Conservation (phyloP, 1,140 invertebrate species). For the Dryas iulia region DNA sequence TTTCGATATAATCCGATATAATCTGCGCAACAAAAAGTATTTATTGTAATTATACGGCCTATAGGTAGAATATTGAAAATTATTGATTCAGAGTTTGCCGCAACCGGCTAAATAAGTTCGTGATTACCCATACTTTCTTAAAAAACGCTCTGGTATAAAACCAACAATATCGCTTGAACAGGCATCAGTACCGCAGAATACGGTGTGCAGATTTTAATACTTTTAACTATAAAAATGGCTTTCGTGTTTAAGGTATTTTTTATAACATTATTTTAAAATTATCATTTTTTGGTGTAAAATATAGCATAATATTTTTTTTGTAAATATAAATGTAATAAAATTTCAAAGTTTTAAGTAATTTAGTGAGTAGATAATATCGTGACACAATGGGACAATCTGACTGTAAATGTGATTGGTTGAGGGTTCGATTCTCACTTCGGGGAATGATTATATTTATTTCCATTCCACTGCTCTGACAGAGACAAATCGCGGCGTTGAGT, state of each 20-base stretch:
- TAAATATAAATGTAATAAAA: not conserved
- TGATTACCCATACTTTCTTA: slow-evolving; percentile 66
- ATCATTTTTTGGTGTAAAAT: slow-evolving; percentile 4
- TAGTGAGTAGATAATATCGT: too few species aligned
- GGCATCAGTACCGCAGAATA: slow-evolving; percentile 56
- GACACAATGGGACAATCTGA: too few species aligned
- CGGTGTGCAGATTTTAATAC: slow-evolving; percentile 35
- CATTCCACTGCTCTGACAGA: too few species aligned
- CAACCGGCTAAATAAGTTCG: slow-evolving; percentile 59
- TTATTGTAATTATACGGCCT: slow-evolving; percentile 16
- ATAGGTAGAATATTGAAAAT: slow-evolving; percentile 63
- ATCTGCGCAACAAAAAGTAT: not conserved
- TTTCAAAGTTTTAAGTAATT: too few species aligned
- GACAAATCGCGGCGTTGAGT: too few species aligned
- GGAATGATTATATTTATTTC: too few species aligned
- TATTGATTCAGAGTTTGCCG: slow-evolving; percentile 76
- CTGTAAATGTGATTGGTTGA: too few species aligned
- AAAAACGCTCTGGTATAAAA: slow-evolving; percentile 66
- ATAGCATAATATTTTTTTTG: not conserved
- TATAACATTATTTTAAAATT: not conserved
- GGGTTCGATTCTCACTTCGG: too few species aligned
- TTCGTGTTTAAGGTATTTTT: slow-evolving; percentile 65
- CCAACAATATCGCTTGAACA: slow-evolving; percentile 47
- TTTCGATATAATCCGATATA: not conserved
- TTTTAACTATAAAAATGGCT: slow-evolving; percentile 52